Base-by-base conservation (phyloP, 1,140 invertebrate genomes). In the Drosophila leontia region DNA sequence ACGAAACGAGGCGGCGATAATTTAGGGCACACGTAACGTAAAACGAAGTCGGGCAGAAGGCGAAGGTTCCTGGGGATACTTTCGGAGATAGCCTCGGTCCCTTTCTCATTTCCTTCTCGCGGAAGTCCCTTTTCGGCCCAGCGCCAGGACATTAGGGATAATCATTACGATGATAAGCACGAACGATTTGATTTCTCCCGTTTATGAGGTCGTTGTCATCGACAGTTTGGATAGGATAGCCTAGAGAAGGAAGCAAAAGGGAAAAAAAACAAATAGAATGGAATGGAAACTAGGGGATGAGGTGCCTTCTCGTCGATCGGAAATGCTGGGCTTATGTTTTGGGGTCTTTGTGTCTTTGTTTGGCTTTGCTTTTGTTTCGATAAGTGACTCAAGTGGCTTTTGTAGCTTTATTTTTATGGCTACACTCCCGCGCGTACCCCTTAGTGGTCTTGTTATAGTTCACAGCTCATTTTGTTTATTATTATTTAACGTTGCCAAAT, bases 141-240 rank as follows among this genome's bases (percentile, higher is more conserved):
- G 23, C 19, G 58, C 19, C 63, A 55, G 75, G 60, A 71, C 82
- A 90, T 90, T 90, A 90, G 68, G 78, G 80, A 90, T 90, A 82
- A 90, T 90, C 85, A 90, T 90, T 85, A 90, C 75, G 81, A 85
- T 79, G 86, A 90, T 91, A 90, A 90, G 86, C 86, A 91, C 86
- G 85, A 90, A 82, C 82, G 61, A 78, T 90, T 90, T 90, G 86
- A 90, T 85, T 91, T 82, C 50, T 76, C 64, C 81, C 67, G 71
- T 80, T 90, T 88, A 88, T 76, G 58, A 55, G 76, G 48, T 64
- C 80, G 72, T 84, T 88, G 80, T 88, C 82, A 81, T 75, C 81
- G 81, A 79, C 86, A 82, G 75, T 67, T 83, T 84, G 41, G 37
- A 29, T 48, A 41, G 58, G 44, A 48, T 59, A 17, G 41, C 13